Percentiles rank a stretch among this genome's conserved stretches.
Evolutionary conservation across 2,797 vertebrate species (phyloP).

Genomic region (Mus caroli): DNA sequence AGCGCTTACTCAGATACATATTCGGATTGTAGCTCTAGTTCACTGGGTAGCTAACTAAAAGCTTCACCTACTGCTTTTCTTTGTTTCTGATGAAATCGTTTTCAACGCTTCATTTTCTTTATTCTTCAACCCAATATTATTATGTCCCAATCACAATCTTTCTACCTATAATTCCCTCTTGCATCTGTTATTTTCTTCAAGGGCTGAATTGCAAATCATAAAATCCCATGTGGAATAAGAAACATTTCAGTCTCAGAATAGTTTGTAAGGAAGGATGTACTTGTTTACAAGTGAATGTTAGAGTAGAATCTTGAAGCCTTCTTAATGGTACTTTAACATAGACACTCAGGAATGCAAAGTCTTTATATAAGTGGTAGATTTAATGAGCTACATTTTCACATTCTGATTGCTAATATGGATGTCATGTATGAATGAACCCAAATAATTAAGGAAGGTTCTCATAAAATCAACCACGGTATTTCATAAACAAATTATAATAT

Average conservation of each 20-base stretch:
- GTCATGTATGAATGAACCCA: constrained; percentile 57
- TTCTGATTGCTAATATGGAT: constrained; percentile 66
- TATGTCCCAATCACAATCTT: not conserved
- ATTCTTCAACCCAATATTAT: constrained; percentile 14
- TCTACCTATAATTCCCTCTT: not conserved
- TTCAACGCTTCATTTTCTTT: constrained; percentile 33
- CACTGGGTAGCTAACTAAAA: not conserved
- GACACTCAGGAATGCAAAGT: constrained; percentile 48
- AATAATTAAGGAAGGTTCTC: constrained; percentile 40
- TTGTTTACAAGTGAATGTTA: constrained; percentile 60
- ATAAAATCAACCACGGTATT: constrained; percentile 43
- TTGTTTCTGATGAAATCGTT: constrained; percentile 1
- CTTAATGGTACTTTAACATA: constrained; percentile 6
- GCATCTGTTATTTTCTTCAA: not conserved
- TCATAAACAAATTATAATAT: constrained; percentile 57
- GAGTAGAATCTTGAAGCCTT: constrained; percentile 46
- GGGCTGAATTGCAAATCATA: not conserved
- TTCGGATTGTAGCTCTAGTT: not conserved
- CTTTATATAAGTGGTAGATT: constrained; percentile 51
- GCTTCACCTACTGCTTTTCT: not conserved
- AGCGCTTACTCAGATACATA: not conserved
- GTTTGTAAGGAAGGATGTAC: constrained; percentile 5
- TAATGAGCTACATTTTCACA: constrained; percentile 61
- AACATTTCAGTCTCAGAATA: not conserved
- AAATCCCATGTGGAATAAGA: not conserved